Evolutionary conservation across 2,797 vertebrate species (phyloP).

Genomic region (Selene dorsalis): DNA sequence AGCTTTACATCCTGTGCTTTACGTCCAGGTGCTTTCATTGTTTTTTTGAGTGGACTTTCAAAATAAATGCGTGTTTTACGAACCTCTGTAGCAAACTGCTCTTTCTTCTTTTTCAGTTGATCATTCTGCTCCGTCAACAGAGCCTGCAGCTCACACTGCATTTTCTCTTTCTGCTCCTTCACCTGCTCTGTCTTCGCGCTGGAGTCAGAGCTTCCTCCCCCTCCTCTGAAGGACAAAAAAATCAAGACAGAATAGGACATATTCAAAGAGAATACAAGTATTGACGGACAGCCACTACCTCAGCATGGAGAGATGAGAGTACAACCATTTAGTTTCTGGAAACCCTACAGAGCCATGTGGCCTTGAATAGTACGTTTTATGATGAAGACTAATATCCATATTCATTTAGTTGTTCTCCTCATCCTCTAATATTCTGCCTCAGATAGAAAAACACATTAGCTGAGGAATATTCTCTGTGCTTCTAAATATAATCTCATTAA

Average conservation of each 20-base stretch:
- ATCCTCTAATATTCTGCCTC: slow-evolving; percentile 35
- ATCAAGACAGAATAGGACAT: slow-evolving; percentile 14
- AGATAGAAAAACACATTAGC: slow-evolving; percentile 55
- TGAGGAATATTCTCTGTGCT: slow-evolving; percentile 38
- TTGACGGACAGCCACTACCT: neutral
- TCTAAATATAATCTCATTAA: slow-evolving; percentile 53
- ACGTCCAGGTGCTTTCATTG: neutral
- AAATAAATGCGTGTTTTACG: neutral
- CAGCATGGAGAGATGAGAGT: neutral
- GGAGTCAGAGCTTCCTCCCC: slow-evolving; percentile 48
- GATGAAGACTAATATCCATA: slow-evolving; percentile 12
- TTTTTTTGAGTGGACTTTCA: neutral
- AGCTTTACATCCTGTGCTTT: neutral
- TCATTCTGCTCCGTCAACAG: slow-evolving; percentile 86
- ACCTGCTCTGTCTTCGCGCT: slow-evolving; percentile 67
- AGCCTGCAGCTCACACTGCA: slow-evolving; percentile 86
- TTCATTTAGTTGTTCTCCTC: slow-evolving; percentile 48
- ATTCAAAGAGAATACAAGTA: slow-evolving; percentile 1
- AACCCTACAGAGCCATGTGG: slow-evolving; percentile 19
- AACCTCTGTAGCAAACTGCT: slow-evolving; percentile 91
- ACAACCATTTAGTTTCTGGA: neutral
- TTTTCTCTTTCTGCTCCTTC: slow-evolving; percentile 86
- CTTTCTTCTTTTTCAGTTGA: slow-evolving; percentile 88
- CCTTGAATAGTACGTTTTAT: slow-evolving; percentile 28
- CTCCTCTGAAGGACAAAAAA: slow-evolving; percentile 64